Percentiles rank a stretch among this genome's conserved stretches.
Conservation (phyloP, 2,888 invertebrate species). For the Calliopum simillimum region DNA sequence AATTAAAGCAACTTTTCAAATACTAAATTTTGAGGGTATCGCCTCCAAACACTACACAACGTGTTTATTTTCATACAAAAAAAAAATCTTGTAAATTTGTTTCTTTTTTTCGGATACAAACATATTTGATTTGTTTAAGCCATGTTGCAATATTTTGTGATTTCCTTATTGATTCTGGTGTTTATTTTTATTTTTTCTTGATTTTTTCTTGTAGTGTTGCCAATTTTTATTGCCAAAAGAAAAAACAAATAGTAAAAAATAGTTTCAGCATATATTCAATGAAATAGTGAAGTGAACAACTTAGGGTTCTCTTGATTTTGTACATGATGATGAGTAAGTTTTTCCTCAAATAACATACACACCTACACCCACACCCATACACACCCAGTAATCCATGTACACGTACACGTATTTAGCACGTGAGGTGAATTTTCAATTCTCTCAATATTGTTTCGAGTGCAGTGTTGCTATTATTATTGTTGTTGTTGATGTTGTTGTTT, state of each 20-base stretch:
- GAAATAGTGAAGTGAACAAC: neutral
- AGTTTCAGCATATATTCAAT: neutral
- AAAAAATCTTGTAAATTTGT: neutral
- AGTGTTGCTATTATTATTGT: too few species aligned
- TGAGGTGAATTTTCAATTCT: slow-evolving; percentile 25
- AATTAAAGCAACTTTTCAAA: too few species aligned
- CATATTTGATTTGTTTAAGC: neutral
- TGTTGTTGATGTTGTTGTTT: too few species aligned
- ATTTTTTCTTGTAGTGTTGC: neutral
- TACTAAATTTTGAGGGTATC: too few species aligned
- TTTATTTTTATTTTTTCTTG: neutral
- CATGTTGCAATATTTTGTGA: slow-evolving; percentile 15
- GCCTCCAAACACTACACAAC: too few species aligned
- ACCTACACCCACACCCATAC: neutral
- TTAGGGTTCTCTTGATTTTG: neutral
- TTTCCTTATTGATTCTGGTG: neutral
- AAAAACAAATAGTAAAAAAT: neutral
- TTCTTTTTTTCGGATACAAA: slow-evolving; percentile 14
- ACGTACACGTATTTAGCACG: neutral
- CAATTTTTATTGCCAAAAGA: neutral
- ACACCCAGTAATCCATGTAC: neutral
- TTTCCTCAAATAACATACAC: neutral
- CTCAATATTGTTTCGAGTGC: slow-evolving; percentile 1
- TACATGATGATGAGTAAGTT: neutral
- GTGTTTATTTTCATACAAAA: too few species aligned